These are phyloP conservation scores for Porites lutea DNA, from an alignment of 64 coral and sea anemone genomes.

Conservation along the genomic window DNA sequence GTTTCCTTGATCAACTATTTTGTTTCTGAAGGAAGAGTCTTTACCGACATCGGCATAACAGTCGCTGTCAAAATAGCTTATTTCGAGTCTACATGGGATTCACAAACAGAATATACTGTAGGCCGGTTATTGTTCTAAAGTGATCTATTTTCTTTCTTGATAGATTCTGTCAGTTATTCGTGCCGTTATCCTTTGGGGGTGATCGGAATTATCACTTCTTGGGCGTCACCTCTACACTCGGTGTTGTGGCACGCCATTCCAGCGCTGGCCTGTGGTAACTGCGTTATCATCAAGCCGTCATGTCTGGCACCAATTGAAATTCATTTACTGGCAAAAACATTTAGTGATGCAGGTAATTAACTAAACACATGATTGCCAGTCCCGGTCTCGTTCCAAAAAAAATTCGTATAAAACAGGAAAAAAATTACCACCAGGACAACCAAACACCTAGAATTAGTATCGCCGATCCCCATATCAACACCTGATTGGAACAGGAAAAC, in stretches of 20 bases:
- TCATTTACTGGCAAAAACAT: conserved; percentile 53
- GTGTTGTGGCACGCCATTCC: conserved; percentile 48
- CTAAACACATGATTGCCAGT: not conserved
- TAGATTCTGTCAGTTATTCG: conserved; percentile 43
- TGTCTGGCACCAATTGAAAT: conserved; percentile 53
- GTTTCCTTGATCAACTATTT: no score
- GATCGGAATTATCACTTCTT: conserved; percentile 52
- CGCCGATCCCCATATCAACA: no score
- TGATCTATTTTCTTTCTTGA: not conserved
- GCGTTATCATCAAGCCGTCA: conserved; percentile 67
- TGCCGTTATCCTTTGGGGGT: conserved; percentile 47
- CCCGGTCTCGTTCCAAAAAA: not conserved
- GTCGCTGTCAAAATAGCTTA: no score
- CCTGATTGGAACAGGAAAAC: no score
- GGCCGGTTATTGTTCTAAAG: no score
- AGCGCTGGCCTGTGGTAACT: conserved; percentile 58
- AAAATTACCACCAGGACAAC: no score
- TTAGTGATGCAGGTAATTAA: conserved; percentile 58
- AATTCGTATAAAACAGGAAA: no score
- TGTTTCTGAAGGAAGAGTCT: no score
- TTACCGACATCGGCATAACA: no score
- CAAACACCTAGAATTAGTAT: no score
- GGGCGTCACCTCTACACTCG: conserved; percentile 54
- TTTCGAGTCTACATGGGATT: no score
- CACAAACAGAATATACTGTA: no score